These are phyloP conservation scores for Anolis sagrei DNA, from an alignment of 2,113 vertebrate species.

Conservation along the genomic window DNA sequence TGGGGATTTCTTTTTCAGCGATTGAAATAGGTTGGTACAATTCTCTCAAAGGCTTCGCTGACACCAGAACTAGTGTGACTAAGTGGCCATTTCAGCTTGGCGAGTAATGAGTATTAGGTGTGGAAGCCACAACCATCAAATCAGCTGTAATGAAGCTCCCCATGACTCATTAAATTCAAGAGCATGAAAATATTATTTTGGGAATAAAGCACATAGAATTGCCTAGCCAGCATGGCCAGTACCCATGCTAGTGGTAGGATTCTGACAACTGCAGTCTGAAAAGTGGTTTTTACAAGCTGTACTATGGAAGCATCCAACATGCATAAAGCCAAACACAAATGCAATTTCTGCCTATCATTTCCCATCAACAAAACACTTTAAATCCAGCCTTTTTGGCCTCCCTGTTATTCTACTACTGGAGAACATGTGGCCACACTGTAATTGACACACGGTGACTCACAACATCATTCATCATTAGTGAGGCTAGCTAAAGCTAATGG, in stretches of 20 bases:
- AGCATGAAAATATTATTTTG: too few species aligned
- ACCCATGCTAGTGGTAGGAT: too few species aligned
- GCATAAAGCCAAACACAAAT: not conserved
- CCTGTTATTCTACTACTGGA: not conserved
- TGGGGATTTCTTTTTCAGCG: fast-evolving
- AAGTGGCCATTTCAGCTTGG: not conserved
- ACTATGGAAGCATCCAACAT: not conserved
- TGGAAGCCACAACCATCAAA: not conserved
- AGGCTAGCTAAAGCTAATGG: not conserved
- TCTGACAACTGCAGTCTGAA: too few species aligned
- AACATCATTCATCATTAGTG: not conserved
- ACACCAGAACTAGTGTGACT: not conserved
- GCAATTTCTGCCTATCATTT: not conserved
- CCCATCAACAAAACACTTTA: not conserved
- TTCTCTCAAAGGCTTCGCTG: not conserved
- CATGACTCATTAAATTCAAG: not conserved
- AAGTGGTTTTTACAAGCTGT: too few species aligned
- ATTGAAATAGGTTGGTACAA: not conserved
- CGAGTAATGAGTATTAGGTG: not conserved
- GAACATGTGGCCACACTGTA: not conserved
- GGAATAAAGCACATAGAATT: too few species aligned
- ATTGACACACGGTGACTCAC: not conserved
- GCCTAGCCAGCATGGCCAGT: too few species aligned
- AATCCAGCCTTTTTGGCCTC: not conserved
- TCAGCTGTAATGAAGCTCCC: too few species aligned